Base-by-base conservation (phyloP, 2,797 vertebrate genomes). In the Semaprochilodus insignis region DNA sequence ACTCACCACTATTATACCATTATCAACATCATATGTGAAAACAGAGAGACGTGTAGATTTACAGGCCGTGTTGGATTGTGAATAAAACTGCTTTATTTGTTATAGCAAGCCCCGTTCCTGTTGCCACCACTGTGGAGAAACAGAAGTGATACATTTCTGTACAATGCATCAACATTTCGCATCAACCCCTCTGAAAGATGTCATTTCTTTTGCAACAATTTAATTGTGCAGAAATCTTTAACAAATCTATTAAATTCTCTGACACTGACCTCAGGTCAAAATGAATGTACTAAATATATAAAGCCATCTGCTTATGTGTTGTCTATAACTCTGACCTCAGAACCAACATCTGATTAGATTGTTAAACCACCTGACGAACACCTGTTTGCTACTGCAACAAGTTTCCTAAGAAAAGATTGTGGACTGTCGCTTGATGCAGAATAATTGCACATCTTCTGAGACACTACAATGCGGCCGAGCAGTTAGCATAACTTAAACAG, bases 241-340 rank as follows among this genome's bases (percentile, higher is more conserved):
- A 40, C 5, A 40, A 40, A 40, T 40, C 40, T 55, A 6, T 66
- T 31, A 1, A 40, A 54, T 36, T 69, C 17, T 40, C 44, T 60
- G 4, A 44, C 57, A 76, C 2, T 62, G 36, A 57, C 40, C 34
- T 19, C 34, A 66, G n/a, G 59, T n/a, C 67, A 67, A 66, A 31
- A 31, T 67, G 34, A 73, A 81, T 74, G 78, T 74, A 67, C 25
- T n/a, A 74, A 69, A 72, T 74, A 81, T 72, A 72, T 55, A 55
- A 77, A 70, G 67, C 40, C 27, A 57, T 70, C 60, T 81, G 57
- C 27, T 48, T 59, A 59, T 23, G n/a, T 51, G 34, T 75, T 59
- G 48, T 19, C 34, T 19, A 54, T 63, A 76, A 81, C 31, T 23
- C 40, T 62, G n/a, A 72, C 48, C 52, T 73, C 65, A 57, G 67